phyloP scores from a whole-genome alignment of 2,113 vertebrate species.

The Ochotona curzoniae region DNA sequence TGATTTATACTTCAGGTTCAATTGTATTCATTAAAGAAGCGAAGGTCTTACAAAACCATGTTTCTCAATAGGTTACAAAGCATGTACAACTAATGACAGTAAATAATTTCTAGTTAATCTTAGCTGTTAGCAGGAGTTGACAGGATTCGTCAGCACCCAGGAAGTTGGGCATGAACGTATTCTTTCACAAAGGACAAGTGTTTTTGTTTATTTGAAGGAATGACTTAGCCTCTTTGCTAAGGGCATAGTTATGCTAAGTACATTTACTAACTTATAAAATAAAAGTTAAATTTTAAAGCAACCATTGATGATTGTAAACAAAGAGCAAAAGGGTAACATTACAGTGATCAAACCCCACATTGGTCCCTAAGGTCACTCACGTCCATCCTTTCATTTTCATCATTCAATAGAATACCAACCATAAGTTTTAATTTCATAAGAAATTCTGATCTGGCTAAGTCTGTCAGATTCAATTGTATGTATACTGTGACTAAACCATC shows the following conservation, averaged over 20 bases:
- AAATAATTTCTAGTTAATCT: slow-evolving; percentile 3
- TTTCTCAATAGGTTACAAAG: slow-evolving; percentile 21
- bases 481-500: background rate
- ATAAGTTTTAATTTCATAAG: slow-evolving; percentile 39
- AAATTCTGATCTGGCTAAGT: slow-evolving; percentile 41
- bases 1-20: background rate
- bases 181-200: slow-evolving; percentile 8
- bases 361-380: slow-evolving; percentile 27
- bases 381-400: background rate
- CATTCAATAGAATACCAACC: background rate
- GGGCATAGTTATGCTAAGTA: slow-evolving; percentile 7
- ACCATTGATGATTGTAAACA: background rate
- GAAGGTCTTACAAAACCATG: background rate
- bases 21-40: slow-evolving; percentile 38
- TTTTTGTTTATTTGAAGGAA: background rate
- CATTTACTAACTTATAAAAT: slow-evolving; percentile 27
- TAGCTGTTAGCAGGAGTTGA: background rate
- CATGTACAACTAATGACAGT: no score
- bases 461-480: background rate
- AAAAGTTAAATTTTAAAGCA: slow-evolving; percentile 43
- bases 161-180: background rate
- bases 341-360: background rate
- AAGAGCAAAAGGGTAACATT: background rate
- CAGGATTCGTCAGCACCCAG: background rate
- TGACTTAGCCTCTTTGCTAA: background rate